phyloP scores from a whole-genome alignment of 2,888 invertebrate genomes.

The Drosophila barbarae region DNA sequence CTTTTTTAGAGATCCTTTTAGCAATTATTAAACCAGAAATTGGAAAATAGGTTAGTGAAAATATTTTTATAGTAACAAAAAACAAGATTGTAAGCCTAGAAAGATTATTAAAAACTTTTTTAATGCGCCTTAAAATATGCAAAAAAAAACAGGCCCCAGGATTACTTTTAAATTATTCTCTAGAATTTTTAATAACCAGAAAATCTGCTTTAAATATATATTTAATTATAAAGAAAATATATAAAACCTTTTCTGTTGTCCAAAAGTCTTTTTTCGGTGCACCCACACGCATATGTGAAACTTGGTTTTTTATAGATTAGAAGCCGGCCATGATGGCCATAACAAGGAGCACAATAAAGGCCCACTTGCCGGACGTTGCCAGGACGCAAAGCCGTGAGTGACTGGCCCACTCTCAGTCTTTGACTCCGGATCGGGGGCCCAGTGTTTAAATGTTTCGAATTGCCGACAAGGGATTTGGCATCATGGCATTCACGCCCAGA shows the following conservation, averaged over 20 bases:
- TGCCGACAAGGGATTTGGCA: conserved; percentile 76
- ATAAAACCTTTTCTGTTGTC: neutral
- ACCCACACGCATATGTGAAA: conserved; percentile 25
- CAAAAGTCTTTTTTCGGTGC: conserved; percentile 1
- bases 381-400: conserved; percentile 36
- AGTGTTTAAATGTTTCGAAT: conserved; percentile 77
- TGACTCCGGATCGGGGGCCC: conserved; percentile 21
- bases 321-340: conserved; percentile 62
- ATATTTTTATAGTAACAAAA: neutral
- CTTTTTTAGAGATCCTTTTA: neutral
- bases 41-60: fast-evolving
- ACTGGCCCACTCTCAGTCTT: conserved; percentile 17
- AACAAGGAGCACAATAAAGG: conserved; percentile 61
- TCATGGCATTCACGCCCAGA: conserved; percentile 68
- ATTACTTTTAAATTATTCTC: neutral
- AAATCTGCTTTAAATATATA: neutral
- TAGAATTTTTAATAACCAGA: too few relatives aligned
- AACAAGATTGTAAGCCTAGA: too few relatives aligned
- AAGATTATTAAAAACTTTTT: neutral
- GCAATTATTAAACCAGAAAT: neutral
- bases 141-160: neutral
- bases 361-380: conserved; percentile 30
- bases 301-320: conserved; percentile 68
- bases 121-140: too few relatives aligned
- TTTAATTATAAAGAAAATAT: neutral